Percentiles rank a stretch among this genome's conserved stretches.
Conservation (phyloP, 1,140 invertebrate genomes). For the Ceratoteleas bidentatus region DNA sequence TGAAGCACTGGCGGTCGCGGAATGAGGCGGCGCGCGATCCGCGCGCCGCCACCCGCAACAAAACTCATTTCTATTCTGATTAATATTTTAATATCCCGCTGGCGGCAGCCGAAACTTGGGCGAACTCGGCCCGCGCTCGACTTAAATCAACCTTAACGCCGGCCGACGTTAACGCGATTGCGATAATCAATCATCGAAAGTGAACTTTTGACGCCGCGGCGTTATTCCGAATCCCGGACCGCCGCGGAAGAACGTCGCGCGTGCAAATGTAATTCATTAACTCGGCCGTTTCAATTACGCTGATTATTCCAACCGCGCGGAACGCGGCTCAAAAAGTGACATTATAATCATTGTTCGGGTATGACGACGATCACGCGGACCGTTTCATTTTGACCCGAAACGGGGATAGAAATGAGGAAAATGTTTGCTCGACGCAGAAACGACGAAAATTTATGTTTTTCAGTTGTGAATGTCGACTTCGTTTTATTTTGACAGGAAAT, state of each 20-base stretch:
- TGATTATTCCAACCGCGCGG: constrained; percentile 14
- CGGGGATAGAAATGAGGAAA: too few species aligned
- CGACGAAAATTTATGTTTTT: background rate
- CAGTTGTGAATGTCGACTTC: too few species aligned
- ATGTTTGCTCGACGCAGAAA: too few species aligned
- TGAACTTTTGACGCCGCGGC: constrained; percentile 24
- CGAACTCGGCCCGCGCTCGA: constrained; percentile 11
- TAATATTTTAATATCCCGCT: constrained; percentile 53
- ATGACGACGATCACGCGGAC: background rate
- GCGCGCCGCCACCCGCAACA: background rate
- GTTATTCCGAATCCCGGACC: constrained; percentile 8
- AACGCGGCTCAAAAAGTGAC: background rate
- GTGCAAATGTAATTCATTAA: constrained; percentile 28
- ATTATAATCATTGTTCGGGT: background rate
- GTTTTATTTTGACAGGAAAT: too few species aligned
- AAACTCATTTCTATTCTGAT: constrained; percentile 40
- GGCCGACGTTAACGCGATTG: constrained; percentile 26
- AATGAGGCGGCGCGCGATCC: background rate
- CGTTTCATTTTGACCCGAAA: too few species aligned
- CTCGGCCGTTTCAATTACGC: constrained; percentile 14
- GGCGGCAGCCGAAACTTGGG: constrained; percentile 34
- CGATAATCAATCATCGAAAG: constrained; percentile 42
- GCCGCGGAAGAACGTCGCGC: background rate
- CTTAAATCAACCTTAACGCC: constrained; percentile 38
- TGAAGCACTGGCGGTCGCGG: background rate